phyloP scores from a whole-genome alignment of 1,140 invertebrate species.

The Dreissena polymorpha region DNA sequence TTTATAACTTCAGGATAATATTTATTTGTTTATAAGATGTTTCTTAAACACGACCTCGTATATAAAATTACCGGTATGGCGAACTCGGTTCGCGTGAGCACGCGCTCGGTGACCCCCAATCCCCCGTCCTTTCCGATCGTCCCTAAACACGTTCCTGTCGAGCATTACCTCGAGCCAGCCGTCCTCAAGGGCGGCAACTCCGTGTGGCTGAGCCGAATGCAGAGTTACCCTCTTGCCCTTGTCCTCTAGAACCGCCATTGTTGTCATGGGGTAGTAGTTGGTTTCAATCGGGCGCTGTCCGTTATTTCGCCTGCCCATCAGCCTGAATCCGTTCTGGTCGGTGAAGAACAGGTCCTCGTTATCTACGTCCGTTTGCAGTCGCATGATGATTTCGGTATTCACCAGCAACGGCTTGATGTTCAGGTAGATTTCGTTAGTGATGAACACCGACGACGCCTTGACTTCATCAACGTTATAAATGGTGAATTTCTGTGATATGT shows the following conservation, averaged over 20 bases:
- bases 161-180: constrained; percentile 93
- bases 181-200: constrained; percentile 89
- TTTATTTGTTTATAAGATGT: no score
- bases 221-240: constrained; percentile 83
- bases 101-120: constrained; percentile 95
- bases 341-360: constrained; percentile 87
- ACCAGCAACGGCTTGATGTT: background rate
- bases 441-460: constrained; percentile 84
- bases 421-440: constrained; percentile 83
- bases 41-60: no score
- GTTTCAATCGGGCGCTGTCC: constrained; percentile 86
- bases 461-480: constrained; percentile 28
- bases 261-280: constrained; percentile 94
- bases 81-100: constrained; percentile 88
- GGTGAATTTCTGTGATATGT: constrained; percentile 21
- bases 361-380: constrained; percentile 89
- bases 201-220: constrained; percentile 91
- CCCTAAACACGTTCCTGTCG: constrained; percentile 90
- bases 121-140: constrained; percentile 92
- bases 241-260: constrained; percentile 91
- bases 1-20: no score
- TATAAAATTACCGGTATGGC: constrained; percentile 85
- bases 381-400: constrained; percentile 90
- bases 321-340: constrained; percentile 94
- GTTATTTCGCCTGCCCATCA: constrained; percentile 84